Conservation (phyloP, 2,888 invertebrate species). For the Campoplex nolae region DNA sequence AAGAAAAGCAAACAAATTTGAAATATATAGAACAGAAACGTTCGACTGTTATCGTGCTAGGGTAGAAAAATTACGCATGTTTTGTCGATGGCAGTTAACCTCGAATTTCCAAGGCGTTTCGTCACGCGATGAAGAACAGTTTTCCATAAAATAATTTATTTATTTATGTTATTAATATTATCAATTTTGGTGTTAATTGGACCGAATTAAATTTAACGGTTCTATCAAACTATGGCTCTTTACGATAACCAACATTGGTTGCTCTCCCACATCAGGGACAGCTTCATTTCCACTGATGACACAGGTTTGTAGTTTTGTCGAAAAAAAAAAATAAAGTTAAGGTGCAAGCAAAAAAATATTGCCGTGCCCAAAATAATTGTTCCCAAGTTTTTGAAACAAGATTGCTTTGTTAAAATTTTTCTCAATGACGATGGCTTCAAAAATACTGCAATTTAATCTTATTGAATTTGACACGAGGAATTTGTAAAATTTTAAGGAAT, state of each 20-base stretch:
- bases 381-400: too few species aligned
- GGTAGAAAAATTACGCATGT: constrained; percentile 25
- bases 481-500: constrained; percentile 86
- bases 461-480: background rate
- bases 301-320: constrained; percentile 86
- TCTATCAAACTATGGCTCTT: constrained; percentile 91
- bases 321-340: too few species aligned
- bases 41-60: constrained; percentile 24
- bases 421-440: too few species aligned
- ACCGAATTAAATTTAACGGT: constrained; percentile 26
- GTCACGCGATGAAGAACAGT: constrained; percentile 25
- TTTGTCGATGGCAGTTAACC: constrained; percentile 50
- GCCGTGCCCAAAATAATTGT: too few species aligned
- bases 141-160: constrained; percentile 38
- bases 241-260: constrained; percentile 98
- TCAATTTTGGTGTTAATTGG: background rate
- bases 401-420: background rate
- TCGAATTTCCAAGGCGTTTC: constrained; percentile 31
- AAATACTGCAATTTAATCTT: too few species aligned
- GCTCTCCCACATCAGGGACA: constrained; percentile 96
- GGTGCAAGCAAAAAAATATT: too few species aligned
- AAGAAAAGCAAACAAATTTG: background rate
- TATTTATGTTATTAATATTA: constrained; percentile 24
- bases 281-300: constrained; percentile 98
- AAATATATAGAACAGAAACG: constrained; percentile 2